Evolutionary conservation across 2,888 invertebrate genomes (phyloP), one percentile per base, ranked within the genome.

Genomic region (Standfussiana lucernea): DNA sequence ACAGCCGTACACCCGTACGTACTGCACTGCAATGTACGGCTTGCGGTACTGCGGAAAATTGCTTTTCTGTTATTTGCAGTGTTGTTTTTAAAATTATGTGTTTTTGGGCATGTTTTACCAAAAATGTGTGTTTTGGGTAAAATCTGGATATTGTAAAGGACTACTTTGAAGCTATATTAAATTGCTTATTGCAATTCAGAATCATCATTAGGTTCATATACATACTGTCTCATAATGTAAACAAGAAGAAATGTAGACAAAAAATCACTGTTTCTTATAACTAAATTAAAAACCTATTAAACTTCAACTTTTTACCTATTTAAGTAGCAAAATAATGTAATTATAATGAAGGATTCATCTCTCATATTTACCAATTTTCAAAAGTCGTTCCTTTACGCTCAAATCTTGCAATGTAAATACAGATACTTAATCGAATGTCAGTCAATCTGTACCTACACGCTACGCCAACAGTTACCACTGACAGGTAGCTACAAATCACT

Each of bases 1-100:
- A 64, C 62, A n/a, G 8, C 24, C 37, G 62, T 62, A 62, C 24
- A 62, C 21, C 35, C 61, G 64, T 87, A 87, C 93, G 93, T 93
- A 92, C 90, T 90, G 86, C 86, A 82, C 86, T 88, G 84, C 82
- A 78, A 86, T 80, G 77, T 88, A 88, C 84, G 86, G 82, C 81
- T 83, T 82, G 82, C 78, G 77, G 81, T 82, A 68, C 83, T 83
- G 79, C 80, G 79, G 82, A 88, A 88, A 88, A 86, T 89, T 79
- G 84, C 75, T 87, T 87, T 75, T 83, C 77, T 76, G 73, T 77
- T 89, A 83, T 87, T 87, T 87, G 72, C 75, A 65, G 40, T 64
- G 40, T 67, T 61, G 53, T 56, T 61, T 73, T 74, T 18, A 8
- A 78, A 83, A 69, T 28, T 32, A 72, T 66, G 28, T n/a, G 0